phyloP scores from a whole-genome alignment of 2,797 vertebrate genomes.

The Falco rusticolus region DNA sequence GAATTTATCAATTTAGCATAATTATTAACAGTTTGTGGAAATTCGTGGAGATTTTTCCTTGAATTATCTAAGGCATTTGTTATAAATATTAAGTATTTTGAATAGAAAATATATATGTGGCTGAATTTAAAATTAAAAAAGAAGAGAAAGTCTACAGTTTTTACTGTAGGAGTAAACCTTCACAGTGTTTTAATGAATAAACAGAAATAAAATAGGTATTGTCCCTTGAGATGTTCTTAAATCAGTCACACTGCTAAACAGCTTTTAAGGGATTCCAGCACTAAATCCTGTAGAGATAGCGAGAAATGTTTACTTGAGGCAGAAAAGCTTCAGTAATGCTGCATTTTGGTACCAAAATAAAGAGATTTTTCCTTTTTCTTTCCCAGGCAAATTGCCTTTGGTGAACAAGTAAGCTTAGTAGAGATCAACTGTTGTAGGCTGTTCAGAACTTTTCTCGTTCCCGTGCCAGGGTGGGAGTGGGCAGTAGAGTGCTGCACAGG shows the following conservation, averaged over 20 bases:
- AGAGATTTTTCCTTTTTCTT: constrained; percentile 28
- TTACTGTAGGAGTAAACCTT: constrained; percentile 4
- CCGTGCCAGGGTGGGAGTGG: background rate
- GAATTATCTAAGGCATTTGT: constrained; percentile 30
- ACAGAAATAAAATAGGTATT: constrained; percentile 34
- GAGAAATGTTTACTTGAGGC: constrained; percentile 36
- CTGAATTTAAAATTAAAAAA: constrained; percentile 13
- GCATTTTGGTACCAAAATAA: background rate
- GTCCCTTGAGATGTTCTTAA: constrained; percentile 45
- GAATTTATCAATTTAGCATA: constrained; percentile 50
- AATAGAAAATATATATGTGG: constrained; percentile 1
- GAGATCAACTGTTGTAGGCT: background rate
- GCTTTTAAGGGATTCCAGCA: constrained; percentile 53
- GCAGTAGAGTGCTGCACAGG: background rate
- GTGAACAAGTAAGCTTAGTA: constrained; percentile 39
- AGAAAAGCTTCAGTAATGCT: constrained; percentile 26
- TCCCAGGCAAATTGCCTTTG: constrained; percentile 28
- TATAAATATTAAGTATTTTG: constrained; percentile 36
- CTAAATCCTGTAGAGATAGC: constrained; percentile 16
- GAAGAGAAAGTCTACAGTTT: background rate
- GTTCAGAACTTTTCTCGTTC: constrained; percentile 26
- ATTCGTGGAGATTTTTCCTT: constrained; percentile 38
- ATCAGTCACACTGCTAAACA: constrained; percentile 18
- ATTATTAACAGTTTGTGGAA: constrained; percentile 51
- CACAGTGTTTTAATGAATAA: constrained; percentile 36